Evolutionary conservation across 2,113 vertebrate genomes (phyloP), one percentile per base, ranked within the genome.

Genomic region (Phyllostomus hastatus): DNA sequence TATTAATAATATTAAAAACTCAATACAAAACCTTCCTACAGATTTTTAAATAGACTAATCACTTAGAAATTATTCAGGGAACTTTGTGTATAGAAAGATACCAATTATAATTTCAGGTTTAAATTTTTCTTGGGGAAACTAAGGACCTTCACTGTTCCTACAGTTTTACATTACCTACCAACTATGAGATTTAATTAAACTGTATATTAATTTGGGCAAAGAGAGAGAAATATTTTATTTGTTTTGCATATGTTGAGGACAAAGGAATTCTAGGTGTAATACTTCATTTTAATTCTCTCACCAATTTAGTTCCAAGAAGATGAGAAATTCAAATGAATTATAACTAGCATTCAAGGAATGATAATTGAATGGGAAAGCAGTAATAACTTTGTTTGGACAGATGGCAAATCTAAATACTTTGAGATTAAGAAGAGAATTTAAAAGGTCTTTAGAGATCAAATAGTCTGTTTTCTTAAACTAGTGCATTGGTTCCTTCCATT

Each of bases 251-350:
- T 61, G 33, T 88, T 90, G 41, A 81, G 52, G 6, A 95, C 50
- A 95, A 95, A 83, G 22, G 82, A 86, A 86, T 80, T 88, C 20
- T 85, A 52, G 4, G 61, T 7, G 46, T 70, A 76, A 88, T 43
- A 76, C 7, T 81, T 96, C 54, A 94, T 72, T 78, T 82, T 84
- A 88, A 88, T 90, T 85, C 66, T 92, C 38, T 97, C 48, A 95
- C 19, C 66, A 64, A 90, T 90, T 95, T 83, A 57, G 4, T 22
- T 33, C 31, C 72, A 81, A 15, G 80, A 67, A 96, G 84, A 92
- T 41, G 38, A 93, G 70, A 95, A 91, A 91, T 61, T 94, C 31
- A 94, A 90, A 88, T 92, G 66, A 96, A 92, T 90, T 95, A 76
- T 64, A 92, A 81, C 17, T 78, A 81, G 5, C 26, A 88, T 84